Conservation (phyloP, 2,888 invertebrate species). For the Standfussiana lucernea region DNA sequence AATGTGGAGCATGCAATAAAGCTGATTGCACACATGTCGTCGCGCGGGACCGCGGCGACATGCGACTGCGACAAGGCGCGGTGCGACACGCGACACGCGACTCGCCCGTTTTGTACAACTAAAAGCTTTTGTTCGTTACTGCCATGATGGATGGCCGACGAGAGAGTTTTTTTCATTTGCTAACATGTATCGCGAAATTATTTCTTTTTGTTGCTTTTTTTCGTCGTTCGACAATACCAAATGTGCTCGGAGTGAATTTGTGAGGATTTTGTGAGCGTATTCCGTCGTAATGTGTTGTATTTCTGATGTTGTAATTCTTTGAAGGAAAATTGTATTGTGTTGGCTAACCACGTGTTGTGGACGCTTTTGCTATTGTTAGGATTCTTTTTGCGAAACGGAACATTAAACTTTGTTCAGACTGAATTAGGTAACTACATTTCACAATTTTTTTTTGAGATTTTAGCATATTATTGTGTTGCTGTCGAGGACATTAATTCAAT, state of each 20-base stretch:
- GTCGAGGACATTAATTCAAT: not conserved
- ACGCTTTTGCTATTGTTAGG: not conserved
- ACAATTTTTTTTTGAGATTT: constrained; percentile 9
- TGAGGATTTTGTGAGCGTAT: constrained; percentile 41
- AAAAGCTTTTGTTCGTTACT: constrained; percentile 75
- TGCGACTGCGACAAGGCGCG: constrained; percentile 5
- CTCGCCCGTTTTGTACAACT: constrained; percentile 62
- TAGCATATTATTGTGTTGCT: not conserved
- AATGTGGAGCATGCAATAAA: constrained; percentile 63
- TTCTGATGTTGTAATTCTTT: constrained; percentile 44
- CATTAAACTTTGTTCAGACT: constrained; percentile 20
- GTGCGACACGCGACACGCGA: constrained; percentile 50
- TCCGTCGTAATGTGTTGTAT: too few relatives aligned
- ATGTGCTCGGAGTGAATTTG: constrained; percentile 56
- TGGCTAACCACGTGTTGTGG: constrained; percentile 9
- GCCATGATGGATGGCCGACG: constrained; percentile 73
- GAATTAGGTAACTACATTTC: not conserved
- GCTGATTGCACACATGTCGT: constrained; percentile 64
- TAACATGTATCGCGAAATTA: constrained; percentile 70
- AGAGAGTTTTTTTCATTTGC: constrained; percentile 74
- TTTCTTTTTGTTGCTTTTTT: constrained; percentile 65
- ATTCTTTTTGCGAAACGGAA: constrained; percentile 20
- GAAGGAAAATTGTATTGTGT: constrained; percentile 27
- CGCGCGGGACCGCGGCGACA: constrained; percentile 34
- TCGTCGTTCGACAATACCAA: constrained; percentile 51